Evolutionary conservation across 2,113 vertebrate genomes (phyloP), one percentile per base, ranked within the genome.

Genomic region (Heteronetta atricapilla): DNA sequence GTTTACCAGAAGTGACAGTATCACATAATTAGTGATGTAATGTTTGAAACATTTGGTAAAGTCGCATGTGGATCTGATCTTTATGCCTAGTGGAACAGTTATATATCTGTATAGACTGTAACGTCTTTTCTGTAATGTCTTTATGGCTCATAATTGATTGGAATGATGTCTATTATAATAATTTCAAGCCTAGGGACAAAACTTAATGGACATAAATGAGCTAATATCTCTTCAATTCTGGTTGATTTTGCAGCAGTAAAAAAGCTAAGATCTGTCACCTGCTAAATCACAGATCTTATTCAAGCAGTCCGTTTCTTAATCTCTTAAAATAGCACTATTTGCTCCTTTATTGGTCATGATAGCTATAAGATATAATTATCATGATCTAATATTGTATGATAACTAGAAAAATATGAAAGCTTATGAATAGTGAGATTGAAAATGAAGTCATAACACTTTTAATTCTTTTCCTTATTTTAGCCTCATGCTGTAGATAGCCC

Each of bases 1-100:
- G 77, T 92, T 97, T 91, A 94, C 93, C 88, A 96, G 91, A 94
- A 97, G 93, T 92, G 91, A 95, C 93, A 95, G 86, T 95, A 95
- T 95, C 88, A 85, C 88, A 80, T 94, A 95, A 96, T 95, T 95
- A 96, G 90, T 95, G 92, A 94, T 95, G 95, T 96, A 97, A 97
- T 3, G 2, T 95, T 97, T 88, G 44, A 96, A 95, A 76, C 92
- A 96, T 96, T 84, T 94, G 62, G 44, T 90, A 6, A 83, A 95
- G 92, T 92, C 52, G 6, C 94, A 94, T 94, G 89, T 94, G 93
- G 94, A 95, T 96, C 88, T 90, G 97, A 97, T 95, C 79, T 92
- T 88, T 89, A 68, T 93, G 88, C 77, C 90, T 95, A 68, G 94
- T 94, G 78, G 91, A 96, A 82, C 62, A 79, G 55, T 88, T 94